phyloP scores from a whole-genome alignment of 2,113 vertebrate species.

The Pipra filicauda region DNA sequence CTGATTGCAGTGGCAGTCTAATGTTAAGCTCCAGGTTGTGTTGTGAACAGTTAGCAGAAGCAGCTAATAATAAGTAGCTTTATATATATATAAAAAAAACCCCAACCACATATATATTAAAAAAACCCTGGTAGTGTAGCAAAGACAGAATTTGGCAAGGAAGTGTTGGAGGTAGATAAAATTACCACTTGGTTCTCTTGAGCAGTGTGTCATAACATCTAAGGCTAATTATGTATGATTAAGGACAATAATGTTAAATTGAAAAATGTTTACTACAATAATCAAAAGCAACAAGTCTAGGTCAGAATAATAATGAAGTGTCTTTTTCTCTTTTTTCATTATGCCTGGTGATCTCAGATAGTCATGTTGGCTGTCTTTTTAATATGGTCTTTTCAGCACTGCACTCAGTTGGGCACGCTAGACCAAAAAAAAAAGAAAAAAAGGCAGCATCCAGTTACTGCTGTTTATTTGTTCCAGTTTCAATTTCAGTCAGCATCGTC shows the following conservation, averaged over 20 bases:
- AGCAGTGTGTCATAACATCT: background rate
- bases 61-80: background rate
- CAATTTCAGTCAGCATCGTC: background rate
- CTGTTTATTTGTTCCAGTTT: background rate
- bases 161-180: background rate
- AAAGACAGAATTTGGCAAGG: background rate
- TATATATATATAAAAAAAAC: background rate
- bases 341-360: background rate
- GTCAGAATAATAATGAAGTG: background rate
- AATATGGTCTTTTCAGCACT: background rate
- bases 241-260: background rate
- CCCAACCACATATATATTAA: no score
- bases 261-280: background rate
- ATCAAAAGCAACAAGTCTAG: background rate
- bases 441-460: background rate
- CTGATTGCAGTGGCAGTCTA: background rate
- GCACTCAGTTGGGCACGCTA: rapidly evolving
- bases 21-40: background rate
- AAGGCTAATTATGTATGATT: background rate
- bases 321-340: background rate
- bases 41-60: background rate
- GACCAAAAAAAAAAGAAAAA: background rate
- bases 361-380: background rate
- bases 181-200: background rate
- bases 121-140: background rate